Base-by-base conservation (phyloP, 92 coral and sea anemone genomes). In the Zoanthus sansibaricus region DNA sequence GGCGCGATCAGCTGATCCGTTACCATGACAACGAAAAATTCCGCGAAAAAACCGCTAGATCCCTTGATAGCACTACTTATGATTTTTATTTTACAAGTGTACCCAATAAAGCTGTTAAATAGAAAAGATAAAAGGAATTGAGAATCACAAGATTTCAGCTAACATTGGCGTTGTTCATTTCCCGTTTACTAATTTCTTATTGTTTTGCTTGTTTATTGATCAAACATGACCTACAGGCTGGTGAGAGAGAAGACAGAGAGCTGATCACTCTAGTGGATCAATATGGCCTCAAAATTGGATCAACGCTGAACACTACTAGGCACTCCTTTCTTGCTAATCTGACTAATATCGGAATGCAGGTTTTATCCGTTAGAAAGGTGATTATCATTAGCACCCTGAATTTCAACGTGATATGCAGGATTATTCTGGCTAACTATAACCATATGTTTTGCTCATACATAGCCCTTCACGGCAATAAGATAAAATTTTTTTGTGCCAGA, bases 361-460 rank as follows among this genome's bases (percentile, higher is more conserved):
- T 92, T 2, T 87, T 86, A 46, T 82, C 76, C 20, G 75, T 78
- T 51, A 87, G 86, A 52, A 62, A 83, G 98, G 98, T 92, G 80
- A 37, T 69, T 18, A 9, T 71, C 66, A 17, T 20, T 77, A 52
- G 18, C 52, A 25, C 4, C 17, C 9, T 5, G 30, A 14, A n/a
- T 2, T 7, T 14, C 16, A 18, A 71, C 0, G 12, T 17, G 3
- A 71, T 2, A 12, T 2, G 5, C 9, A 1, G 25, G 6, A 37
- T 37, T 37, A 37, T 37, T 37, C 42, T 37, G 1, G 4, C 4
- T 4, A 37, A 25, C 25, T 25, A 25, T 25, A 25, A 25, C 25
- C 25, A 25, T 4, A 37, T 37, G 42, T 1, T 37, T 37, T 37
- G 42, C 42, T 0, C 4, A 37, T 37, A 37, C 25, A 25, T 25